These are phyloP conservation scores for Sipha maydis DNA, from an alignment of 2,888 invertebrate species.

Conservation along the genomic window DNA sequence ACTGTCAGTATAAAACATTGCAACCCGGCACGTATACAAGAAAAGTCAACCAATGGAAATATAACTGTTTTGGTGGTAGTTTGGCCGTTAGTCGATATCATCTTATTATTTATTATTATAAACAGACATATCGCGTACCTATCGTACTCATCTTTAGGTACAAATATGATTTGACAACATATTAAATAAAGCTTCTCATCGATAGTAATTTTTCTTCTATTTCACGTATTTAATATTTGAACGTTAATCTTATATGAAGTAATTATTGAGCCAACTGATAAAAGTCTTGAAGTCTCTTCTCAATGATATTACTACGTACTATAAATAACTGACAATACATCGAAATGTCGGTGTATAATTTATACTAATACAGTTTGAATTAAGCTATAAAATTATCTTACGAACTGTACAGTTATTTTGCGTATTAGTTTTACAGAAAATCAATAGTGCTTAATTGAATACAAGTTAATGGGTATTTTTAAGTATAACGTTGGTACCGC, in stretches of 20 bases:
- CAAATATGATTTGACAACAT: background rate
- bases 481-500: no score
- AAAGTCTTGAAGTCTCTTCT: no score
- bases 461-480: no score
- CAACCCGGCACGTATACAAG: background rate
- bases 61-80: background rate
- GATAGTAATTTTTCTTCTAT: background rate
- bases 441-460: no score
- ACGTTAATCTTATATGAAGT: background rate
- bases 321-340: no score
- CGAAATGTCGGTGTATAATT: no score
- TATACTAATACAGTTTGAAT: no score
- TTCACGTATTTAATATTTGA: background rate
- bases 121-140: background rate
- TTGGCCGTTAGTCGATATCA: background rate
- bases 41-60: background rate
- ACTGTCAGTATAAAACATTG: background rate
- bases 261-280: background rate
- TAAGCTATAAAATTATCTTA: no score
- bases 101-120: background rate
- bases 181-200: background rate
- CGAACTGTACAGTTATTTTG: no score
- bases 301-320: no score
- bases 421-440: no score
- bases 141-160: background rate